These are phyloP conservation scores for Dunckerocampus dactyliophorus DNA, from an alignment of 2,113 vertebrate species.

Conservation along the genomic window DNA sequence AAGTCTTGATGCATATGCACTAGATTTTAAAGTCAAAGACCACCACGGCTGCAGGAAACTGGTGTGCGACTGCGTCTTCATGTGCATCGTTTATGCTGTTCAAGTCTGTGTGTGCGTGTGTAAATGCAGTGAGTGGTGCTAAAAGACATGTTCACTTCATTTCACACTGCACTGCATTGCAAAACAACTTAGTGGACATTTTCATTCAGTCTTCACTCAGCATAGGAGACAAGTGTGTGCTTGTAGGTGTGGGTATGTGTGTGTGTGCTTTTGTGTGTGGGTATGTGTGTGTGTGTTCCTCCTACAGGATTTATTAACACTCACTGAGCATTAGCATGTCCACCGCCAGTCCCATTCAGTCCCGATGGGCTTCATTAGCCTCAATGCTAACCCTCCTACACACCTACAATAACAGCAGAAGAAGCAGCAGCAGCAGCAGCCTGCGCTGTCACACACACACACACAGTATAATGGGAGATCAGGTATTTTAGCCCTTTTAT, in stretches of 20 bases:
- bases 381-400: conserved; percentile 39
- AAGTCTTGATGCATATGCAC: not conserved
- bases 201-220: not conserved
- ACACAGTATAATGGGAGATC: conserved; percentile 16
- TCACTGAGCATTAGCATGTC: conserved; percentile 40
- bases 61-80: no score
- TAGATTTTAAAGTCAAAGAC: not conserved
- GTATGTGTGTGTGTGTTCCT: conserved; percentile 3
- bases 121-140: not conserved
- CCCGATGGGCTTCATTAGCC: conserved; percentile 63
- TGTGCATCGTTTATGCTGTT: no score
- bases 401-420: conserved; percentile 32
- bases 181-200: conserved; percentile 18
- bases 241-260: not conserved
- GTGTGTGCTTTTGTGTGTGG: no score
- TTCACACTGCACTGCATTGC: conserved; percentile 52
- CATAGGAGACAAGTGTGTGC: not conserved
- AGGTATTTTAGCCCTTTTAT: conserved; percentile 12
- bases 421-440: not conserved
- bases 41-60: not conserved
- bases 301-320: conserved; percentile 36
- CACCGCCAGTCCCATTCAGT: conserved; percentile 41
- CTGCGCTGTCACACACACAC: not conserved
- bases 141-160: conserved; percentile 28
- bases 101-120: not conserved